phyloP scores from a whole-genome alignment of 2,113 vertebrate genomes.

The Pholis gunnellus region DNA sequence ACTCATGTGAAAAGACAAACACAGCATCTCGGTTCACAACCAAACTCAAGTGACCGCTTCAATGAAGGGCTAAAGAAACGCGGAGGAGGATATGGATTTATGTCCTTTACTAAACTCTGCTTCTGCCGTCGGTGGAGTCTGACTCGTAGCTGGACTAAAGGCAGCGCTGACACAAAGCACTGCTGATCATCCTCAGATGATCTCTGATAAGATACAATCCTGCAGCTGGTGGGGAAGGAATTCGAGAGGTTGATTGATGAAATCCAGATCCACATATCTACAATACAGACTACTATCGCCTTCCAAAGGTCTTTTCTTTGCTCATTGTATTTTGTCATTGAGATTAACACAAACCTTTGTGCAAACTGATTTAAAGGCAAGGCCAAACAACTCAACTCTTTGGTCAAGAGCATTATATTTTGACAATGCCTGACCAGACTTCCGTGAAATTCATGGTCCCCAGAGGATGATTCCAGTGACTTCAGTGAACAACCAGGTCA shows the following conservation, averaged over 20 bases:
- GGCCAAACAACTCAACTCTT: too few species aligned
- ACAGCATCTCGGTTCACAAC: neutral
- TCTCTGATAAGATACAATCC: neutral
- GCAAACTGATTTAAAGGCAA: too few species aligned
- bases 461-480: too few species aligned
- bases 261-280: slow-evolving; percentile 3
- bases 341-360: too few species aligned
- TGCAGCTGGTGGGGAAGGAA: neutral
- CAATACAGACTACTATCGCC: neutral
- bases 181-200: slow-evolving; percentile 9
- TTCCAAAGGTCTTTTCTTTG: too few species aligned
- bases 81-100: neutral
- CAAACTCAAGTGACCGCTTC: neutral
- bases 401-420: too few species aligned
- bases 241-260: slow-evolving; percentile 8
- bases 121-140: neutral
- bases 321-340: too few species aligned
- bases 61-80: neutral
- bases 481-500: too few species aligned
- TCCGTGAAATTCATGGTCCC: too few species aligned
- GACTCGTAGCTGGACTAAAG: neutral
- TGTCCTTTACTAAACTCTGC: slow-evolving; percentile 12
- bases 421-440: too few species aligned
- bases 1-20: slow-evolving; percentile 58
- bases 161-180: slow-evolving; percentile 14